Percentiles rank a stretch among this genome's conserved stretches.
phyloP scores from a whole-genome alignment of 2,888 invertebrate genomes.

The Cantharis nigra region DNA sequence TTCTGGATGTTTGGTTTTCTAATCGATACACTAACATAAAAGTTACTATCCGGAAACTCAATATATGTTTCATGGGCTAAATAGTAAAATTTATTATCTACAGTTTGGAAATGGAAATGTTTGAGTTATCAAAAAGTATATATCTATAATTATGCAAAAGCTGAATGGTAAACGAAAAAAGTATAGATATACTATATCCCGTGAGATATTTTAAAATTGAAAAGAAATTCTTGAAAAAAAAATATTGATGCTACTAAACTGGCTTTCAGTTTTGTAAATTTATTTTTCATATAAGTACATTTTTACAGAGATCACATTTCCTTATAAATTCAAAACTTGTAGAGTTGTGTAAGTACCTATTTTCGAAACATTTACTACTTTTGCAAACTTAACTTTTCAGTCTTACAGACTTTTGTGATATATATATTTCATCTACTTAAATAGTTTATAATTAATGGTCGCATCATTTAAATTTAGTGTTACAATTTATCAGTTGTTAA shows the following conservation, averaged over 20 bases:
- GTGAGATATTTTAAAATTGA: background rate
- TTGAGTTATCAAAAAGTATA: background rate
- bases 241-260: background rate
- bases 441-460: background rate
- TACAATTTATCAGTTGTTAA: background rate
- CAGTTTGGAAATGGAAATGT: background rate
- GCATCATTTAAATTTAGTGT: background rate
- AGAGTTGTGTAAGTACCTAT: background rate
- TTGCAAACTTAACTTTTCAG: background rate
- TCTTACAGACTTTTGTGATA: background rate
- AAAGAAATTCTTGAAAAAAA: background rate
- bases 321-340: background rate
- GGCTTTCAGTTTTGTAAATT: background rate
- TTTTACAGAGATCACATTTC: background rate
- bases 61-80: background rate
- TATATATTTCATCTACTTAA: background rate
- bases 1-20: background rate
- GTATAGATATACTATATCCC: background rate
- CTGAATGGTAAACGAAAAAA: background rate
- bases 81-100: background rate
- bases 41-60: background rate
- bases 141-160: background rate
- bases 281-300: background rate
- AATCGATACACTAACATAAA: background rate
- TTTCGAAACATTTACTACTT: background rate